A percentile compares a stretch with the other conserved stretches of the same genome.
These are phyloP conservation scores for Colletes collaris DNA, from an alignment of 2,888 invertebrate genomes.

Conservation along the genomic window DNA sequence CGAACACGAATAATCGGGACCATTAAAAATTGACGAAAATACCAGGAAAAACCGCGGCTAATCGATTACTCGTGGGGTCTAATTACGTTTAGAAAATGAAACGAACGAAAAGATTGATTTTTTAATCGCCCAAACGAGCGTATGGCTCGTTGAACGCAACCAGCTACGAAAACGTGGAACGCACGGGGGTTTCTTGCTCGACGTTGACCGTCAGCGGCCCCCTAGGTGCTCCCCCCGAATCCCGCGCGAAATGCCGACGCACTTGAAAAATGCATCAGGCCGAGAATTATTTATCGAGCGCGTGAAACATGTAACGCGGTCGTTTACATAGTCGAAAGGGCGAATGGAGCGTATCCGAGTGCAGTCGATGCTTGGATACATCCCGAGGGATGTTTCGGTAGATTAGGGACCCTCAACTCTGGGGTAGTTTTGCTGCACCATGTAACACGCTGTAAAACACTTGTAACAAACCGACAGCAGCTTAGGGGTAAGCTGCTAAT, in stretches of 20 bases:
- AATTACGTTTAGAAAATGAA: no score
- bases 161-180: no score
- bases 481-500: slow-evolving; percentile 79
- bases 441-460: slow-evolving; percentile 81
- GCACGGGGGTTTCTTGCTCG: background rate
- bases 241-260: slow-evolving; percentile 20
- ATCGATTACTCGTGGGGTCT: no score
- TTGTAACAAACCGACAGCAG: slow-evolving; percentile 78
- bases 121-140: no score
- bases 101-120: no score
- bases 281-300: slow-evolving; percentile 66
- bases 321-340: slow-evolving; percentile 69
- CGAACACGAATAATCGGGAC: background rate
- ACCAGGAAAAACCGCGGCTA: no score
- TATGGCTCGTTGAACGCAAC: no score
- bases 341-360: slow-evolving; percentile 76
- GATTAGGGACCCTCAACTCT: slow-evolving; percentile 80
- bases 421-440: slow-evolving; percentile 71
- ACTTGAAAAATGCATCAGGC: slow-evolving; percentile 59
- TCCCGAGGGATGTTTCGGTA: slow-evolving; percentile 81
- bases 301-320: slow-evolving; percentile 63
- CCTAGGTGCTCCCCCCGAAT: no score
- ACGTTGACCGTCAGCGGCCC: background rate
- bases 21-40: no score
- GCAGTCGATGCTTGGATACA: slow-evolving; percentile 68